Evolutionary conservation across 1,140 invertebrate species (phyloP).

Genomic region (Hydropsyche tenuis): DNA sequence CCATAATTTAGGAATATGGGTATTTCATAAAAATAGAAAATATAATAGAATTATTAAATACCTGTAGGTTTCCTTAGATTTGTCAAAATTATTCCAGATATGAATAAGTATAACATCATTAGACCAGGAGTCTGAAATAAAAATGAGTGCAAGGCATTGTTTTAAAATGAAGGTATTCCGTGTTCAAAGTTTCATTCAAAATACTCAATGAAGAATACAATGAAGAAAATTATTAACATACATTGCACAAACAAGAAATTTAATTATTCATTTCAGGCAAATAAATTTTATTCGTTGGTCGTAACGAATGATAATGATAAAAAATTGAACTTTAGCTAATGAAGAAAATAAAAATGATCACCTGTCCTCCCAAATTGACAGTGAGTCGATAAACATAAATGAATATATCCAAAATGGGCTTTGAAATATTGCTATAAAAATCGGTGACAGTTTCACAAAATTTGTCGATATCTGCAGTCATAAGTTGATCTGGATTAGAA

Average conservation of each 20-base stretch:
- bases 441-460: conserved; percentile 96
- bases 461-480: conserved; percentile 96
- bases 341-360: conserved; percentile 51
- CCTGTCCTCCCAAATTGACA: conserved; percentile 79
- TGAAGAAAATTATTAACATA: conserved; percentile 1
- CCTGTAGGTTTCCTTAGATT: conserved; percentile 85
- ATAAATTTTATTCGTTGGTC: no score
- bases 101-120: conserved; percentile 84
- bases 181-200: no score
- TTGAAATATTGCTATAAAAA: conserved; percentile 96
- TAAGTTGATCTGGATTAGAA: conserved; percentile 93
- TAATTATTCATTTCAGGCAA: not conserved
- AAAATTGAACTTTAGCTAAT: no score
- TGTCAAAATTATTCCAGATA: conserved; percentile 83
- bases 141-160: not conserved
- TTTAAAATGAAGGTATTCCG: no score
- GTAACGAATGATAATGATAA: no score
- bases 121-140: conserved; percentile 78
- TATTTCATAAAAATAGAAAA: conserved; percentile 7
- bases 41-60: conserved; percentile 43
- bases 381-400: conserved; percentile 93
- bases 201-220: not conserved
- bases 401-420: conserved; percentile 92
- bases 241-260: not conserved
- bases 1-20: conserved; percentile 8